Percentiles rank a stretch among this genome's conserved stretches.
These are phyloP conservation scores for Pristionchus pacificus DNA, from an alignment of 1,140 invertebrate genomes.

Conservation along the genomic window DNA sequence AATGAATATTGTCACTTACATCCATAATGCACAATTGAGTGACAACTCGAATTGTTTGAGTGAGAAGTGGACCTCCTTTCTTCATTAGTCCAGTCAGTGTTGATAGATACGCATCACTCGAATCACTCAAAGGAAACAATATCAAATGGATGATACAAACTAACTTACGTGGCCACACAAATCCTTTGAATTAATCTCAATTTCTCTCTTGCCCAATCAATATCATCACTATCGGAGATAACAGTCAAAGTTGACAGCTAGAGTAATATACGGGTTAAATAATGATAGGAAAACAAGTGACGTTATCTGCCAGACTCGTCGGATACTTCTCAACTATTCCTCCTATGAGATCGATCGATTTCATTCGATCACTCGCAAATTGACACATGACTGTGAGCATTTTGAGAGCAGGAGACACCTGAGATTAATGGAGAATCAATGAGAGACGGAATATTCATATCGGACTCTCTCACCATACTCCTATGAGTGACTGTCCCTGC, in stretches of 20 bases:
- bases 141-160: not conserved
- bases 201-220: not conserved
- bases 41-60: not conserved
- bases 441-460: too few relatives aligned
- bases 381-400: not conserved
- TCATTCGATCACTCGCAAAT: not conserved
- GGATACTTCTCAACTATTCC: not conserved
- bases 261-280: not conserved
- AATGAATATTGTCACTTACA: not conserved
- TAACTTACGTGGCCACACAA: not conserved
- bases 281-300: not conserved
- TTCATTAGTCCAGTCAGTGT: not conserved
- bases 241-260: not conserved
- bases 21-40: not conserved
- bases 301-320: not conserved
- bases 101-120: not conserved
- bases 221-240: not conserved
- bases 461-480: not conserved
- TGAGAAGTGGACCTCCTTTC: not conserved
- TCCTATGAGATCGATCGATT: not conserved
- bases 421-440: too few relatives aligned
- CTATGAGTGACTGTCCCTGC: not conserved
- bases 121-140: not conserved
- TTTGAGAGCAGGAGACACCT: not conserved
- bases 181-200: not conserved